A percentile compares a stretch with the other conserved stretches of the same genome.
phyloP scores from a whole-genome alignment of 2,888 invertebrate genomes.

The Drosophila parthenogenetica region DNA sequence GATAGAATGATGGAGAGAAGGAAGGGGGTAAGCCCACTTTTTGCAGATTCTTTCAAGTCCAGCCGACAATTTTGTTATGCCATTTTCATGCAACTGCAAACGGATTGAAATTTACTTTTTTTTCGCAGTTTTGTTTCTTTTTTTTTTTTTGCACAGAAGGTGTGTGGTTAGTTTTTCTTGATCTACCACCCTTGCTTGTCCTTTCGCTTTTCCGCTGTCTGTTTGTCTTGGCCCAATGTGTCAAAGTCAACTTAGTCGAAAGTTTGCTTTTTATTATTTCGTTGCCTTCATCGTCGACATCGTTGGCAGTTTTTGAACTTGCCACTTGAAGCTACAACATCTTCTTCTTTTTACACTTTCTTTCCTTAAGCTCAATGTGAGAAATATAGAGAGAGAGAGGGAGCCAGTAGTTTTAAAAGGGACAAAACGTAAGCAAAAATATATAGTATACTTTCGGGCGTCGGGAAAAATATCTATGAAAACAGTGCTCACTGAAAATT shows the following conservation, averaged over 20 bases:
- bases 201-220: slow-evolving; percentile 15
- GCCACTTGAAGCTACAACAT: slow-evolving; percentile 43
- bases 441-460: slow-evolving; percentile 62
- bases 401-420: background rate
- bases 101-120: slow-evolving; percentile 25
- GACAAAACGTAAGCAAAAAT: slow-evolving; percentile 40
- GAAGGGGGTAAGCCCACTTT: background rate
- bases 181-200: background rate
- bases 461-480: slow-evolving; percentile 49
- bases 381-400: background rate
- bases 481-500: slow-evolving; percentile 52
- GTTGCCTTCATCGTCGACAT: slow-evolving; percentile 63
- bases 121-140: no score
- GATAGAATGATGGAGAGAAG: background rate
- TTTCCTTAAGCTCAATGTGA: background rate
- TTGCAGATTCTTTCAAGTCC: slow-evolving; percentile 18
- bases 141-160: background rate
- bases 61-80: slow-evolving; percentile 56
- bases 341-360: slow-evolving; percentile 3
- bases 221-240: slow-evolving; percentile 77
- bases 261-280: slow-evolving; percentile 76
- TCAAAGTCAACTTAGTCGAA: slow-evolving; percentile 77
- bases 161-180: slow-evolving; percentile 32
- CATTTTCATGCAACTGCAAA: slow-evolving; percentile 60
- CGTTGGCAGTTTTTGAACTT: slow-evolving; percentile 70